Evolutionary conservation across 2,888 invertebrate species (phyloP).

Genomic region (Agonopterix alstromeriana): DNA sequence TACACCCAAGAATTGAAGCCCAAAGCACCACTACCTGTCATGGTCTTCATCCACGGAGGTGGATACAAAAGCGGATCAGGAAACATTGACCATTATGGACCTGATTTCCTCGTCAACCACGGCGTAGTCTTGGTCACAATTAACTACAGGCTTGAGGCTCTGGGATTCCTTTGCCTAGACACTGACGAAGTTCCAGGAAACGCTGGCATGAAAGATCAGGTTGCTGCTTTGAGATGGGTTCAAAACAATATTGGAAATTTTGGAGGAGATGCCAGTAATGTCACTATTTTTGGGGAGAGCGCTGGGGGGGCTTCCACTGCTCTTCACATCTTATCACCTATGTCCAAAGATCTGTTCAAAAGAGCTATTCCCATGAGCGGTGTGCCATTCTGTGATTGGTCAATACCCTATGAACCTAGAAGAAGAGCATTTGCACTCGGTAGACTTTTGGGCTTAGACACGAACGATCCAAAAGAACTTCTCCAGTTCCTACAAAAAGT

Average conservation of each 20-base stretch:
- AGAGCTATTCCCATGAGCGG: slow-evolving; percentile 45
- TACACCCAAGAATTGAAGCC: slow-evolving; percentile 30
- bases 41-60: slow-evolving; percentile 49
- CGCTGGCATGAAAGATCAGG: slow-evolving; percentile 66
- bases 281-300: slow-evolving; percentile 43
- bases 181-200: slow-evolving; percentile 77
- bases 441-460: slow-evolving; percentile 22
- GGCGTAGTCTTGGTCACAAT: slow-evolving; percentile 72
- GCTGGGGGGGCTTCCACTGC: slow-evolving; percentile 34
- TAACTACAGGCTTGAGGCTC: slow-evolving; percentile 70
- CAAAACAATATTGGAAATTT: slow-evolving; percentile 32
- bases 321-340: slow-evolving; percentile 37
- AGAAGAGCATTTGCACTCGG: slow-evolving; percentile 24
- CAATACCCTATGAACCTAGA: slow-evolving; percentile 18
- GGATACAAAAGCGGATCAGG: slow-evolving; percentile 39
- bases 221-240: slow-evolving; percentile 37
- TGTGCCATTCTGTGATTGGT: slow-evolving; percentile 26
- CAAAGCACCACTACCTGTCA: slow-evolving; percentile 27
- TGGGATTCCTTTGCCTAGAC: slow-evolving; percentile 73
- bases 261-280: slow-evolving; percentile 34
- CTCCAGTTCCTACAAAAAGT: slow-evolving; percentile 26
- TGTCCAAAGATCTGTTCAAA: slow-evolving; percentile 42
- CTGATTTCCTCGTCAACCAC: slow-evolving; percentile 70
- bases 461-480: slow-evolving; percentile 21
- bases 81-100: slow-evolving; percentile 65